phyloP scores from a whole-genome alignment of 2,797 vertebrate species.

The Morelia viridis region DNA sequence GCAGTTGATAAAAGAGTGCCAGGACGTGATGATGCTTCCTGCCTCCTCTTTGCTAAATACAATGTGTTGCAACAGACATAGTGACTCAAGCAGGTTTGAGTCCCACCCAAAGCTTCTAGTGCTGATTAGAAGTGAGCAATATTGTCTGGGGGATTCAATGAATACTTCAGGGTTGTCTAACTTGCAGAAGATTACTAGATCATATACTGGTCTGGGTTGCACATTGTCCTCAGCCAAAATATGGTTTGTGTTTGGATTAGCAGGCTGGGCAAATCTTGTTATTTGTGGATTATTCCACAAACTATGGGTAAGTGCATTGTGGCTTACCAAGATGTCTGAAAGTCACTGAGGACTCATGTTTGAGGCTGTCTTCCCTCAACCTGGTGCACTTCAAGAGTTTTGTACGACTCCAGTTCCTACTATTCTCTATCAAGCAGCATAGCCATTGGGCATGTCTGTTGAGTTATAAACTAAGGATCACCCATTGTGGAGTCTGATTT shows the following conservation, averaged over 20 bases:
- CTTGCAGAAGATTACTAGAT: background rate
- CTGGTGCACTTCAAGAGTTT: background rate
- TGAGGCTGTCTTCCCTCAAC: background rate
- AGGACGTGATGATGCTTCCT: background rate
- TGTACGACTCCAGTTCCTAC: background rate
- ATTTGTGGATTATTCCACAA: background rate
- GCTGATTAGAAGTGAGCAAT: background rate
- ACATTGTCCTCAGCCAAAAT: background rate
- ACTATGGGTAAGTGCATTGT: background rate
- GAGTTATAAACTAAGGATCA: background rate
- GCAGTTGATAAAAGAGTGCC: background rate
- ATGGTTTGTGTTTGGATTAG: background rate
- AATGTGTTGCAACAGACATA: background rate
- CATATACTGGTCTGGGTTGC: background rate
- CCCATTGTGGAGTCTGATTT: background rate
- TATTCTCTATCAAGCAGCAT: background rate
- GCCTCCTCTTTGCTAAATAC: background rate
- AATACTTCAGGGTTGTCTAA: background rate
- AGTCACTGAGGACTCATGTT: background rate
- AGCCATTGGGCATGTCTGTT: background rate
- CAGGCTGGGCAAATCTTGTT: background rate
- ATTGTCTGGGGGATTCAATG: background rate
- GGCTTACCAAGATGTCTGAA: background rate
- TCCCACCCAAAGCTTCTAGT: background rate
- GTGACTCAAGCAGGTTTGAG: constrained; percentile 11